A percentile compares a stretch with the other conserved stretches of the same genome.
These are phyloP conservation scores for Oedothorax gibbosus DNA, from an alignment of 1,140 invertebrate species.

Conservation along the genomic window DNA sequence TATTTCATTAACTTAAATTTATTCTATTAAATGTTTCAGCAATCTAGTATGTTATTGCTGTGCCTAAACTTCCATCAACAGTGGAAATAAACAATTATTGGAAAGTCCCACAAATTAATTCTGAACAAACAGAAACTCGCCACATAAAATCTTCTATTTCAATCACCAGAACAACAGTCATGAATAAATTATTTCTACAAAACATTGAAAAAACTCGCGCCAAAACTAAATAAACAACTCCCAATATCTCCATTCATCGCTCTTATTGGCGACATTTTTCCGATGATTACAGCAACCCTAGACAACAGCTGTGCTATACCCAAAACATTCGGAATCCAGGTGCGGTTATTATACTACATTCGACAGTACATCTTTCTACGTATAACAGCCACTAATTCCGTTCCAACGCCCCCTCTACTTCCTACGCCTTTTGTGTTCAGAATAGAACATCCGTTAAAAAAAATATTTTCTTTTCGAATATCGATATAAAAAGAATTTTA, in stretches of 20 bases:
- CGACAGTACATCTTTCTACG: constrained; percentile 34
- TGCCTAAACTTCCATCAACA: too few species aligned
- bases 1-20: too few species aligned
- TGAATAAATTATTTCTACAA: too few species aligned
- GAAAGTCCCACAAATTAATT: too few species aligned
- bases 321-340: constrained; percentile 41
- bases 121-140: too few species aligned
- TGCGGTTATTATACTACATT: constrained; percentile 34
- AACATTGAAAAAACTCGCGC: too few species aligned
- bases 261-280: constrained; percentile 17
- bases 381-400: constrained; percentile 13
- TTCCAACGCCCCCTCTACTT: not conserved
- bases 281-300: constrained; percentile 17
- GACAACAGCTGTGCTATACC: constrained; percentile 36
- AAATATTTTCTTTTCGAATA: constrained; percentile 1
- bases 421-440: not conserved
- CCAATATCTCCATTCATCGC: not conserved
- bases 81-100: too few species aligned
- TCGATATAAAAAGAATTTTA: not conserved
- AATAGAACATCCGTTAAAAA: not conserved
- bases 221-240: not conserved
- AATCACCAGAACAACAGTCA: too few species aligned
- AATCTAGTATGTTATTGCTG: too few species aligned
- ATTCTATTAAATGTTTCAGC: too few species aligned
- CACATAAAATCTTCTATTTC: too few species aligned